Conservation (phyloP, 2,888 invertebrate species). For the Mythimna ferrago region DNA sequence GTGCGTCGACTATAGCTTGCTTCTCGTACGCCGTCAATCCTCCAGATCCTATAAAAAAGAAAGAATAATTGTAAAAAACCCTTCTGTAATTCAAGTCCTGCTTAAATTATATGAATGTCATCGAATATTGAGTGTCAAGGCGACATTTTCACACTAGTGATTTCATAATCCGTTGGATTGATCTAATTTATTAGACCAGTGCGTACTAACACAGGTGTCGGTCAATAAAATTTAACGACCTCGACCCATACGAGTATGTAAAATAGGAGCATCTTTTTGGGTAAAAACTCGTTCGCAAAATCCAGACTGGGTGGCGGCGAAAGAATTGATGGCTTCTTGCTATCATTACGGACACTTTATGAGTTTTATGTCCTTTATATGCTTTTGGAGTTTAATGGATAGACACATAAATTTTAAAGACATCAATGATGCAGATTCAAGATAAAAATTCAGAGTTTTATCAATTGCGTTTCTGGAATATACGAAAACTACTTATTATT, state of each 20-base stretch:
- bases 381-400: slow-evolving; percentile 42
- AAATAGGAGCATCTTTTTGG: slow-evolving; percentile 77
- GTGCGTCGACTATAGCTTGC: slow-evolving; percentile 94
- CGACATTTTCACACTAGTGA: slow-evolving; percentile 68
- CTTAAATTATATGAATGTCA: slow-evolving; percentile 17
- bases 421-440: slow-evolving; percentile 22
- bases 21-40: slow-evolving; percentile 94
- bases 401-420: slow-evolving; percentile 34
- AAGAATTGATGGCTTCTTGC: slow-evolving; percentile 73
- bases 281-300: slow-evolving; percentile 78
- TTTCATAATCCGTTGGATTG: slow-evolving; percentile 77
- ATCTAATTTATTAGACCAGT: slow-evolving; percentile 82
- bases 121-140: slow-evolving; percentile 70
- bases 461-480: slow-evolving; percentile 18
- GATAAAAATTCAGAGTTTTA: slow-evolving; percentile 21
- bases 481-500: slow-evolving; percentile 7
- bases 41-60: slow-evolving; percentile 89
- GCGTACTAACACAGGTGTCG: slow-evolving; percentile 84
- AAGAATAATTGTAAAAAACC: slow-evolving; percentile 22
- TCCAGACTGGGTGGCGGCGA: slow-evolving; percentile 88
- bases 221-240: slow-evolving; percentile 88
- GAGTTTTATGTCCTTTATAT: slow-evolving; percentile 45
- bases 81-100: neutral
- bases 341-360: slow-evolving; percentile 59
- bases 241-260: slow-evolving; percentile 83